These are phyloP conservation scores for Clarias platycephalus DNA, from an alignment of 2,797 vertebrate species.

Conservation along the genomic window DNA sequence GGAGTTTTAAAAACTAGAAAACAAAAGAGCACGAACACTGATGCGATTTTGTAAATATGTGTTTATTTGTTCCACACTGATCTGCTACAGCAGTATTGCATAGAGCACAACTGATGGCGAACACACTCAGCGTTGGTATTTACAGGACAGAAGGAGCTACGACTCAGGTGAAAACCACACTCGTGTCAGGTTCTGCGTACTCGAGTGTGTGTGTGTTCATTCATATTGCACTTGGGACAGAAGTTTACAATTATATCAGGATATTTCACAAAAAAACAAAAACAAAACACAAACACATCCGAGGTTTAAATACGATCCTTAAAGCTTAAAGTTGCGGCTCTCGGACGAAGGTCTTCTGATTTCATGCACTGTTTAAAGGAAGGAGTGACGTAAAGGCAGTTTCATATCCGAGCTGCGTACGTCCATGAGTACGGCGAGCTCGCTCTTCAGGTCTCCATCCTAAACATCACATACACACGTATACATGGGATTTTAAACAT, in stretches of 20 bases:
- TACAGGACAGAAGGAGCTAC: conserved; percentile 51
- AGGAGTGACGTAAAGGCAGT: conserved; percentile 33
- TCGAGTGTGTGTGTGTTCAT: not conserved
- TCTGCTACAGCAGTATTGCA: conserved; percentile 63
- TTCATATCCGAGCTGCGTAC: conserved; percentile 17
- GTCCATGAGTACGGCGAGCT: not conserved
- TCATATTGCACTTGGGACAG: conserved; percentile 61
- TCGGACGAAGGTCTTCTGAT: not conserved
- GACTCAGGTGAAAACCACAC: conserved; percentile 25
- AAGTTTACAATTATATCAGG: conserved; percentile 56
- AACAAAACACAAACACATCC: not conserved
- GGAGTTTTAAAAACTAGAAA: too few species aligned
- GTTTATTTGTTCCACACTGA: conserved; percentile 52
- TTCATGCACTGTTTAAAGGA: not conserved
- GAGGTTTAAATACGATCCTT: conserved; percentile 33
- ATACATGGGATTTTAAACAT: not conserved
- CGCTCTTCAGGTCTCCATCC: not conserved
- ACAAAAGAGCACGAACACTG: not conserved
- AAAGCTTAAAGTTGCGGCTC: conserved; percentile 32
- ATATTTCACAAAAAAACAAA: conserved; percentile 18
- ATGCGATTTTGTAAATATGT: not conserved
- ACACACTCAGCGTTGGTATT: conserved; percentile 47
- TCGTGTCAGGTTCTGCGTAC: conserved; percentile 35
- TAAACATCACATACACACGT: too few species aligned
- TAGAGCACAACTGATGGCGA: conserved; percentile 56